A percentile compares a stretch with the other conserved stretches of the same genome.
These are phyloP conservation scores for Plestiodon gilberti DNA, from an alignment of 2,113 vertebrate genomes.

Conservation along the genomic window DNA sequence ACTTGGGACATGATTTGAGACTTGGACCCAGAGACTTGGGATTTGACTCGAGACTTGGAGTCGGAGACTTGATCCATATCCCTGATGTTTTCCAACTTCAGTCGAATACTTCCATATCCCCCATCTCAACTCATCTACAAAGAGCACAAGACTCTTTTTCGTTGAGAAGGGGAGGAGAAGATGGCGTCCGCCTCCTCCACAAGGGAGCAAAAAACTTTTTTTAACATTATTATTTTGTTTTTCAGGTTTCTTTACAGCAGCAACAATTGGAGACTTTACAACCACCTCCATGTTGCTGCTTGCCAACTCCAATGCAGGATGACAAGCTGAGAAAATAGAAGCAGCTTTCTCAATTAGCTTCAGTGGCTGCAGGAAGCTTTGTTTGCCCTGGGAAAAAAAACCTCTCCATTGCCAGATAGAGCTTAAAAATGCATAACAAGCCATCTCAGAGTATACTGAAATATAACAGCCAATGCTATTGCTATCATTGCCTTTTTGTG, in stretches of 20 bases:
- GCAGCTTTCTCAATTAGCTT: slow-evolving; percentile 4
- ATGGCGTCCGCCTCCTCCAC: not conserved
- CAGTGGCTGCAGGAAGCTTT: not conserved
- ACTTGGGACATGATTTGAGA: no score
- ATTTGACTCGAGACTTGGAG: no score
- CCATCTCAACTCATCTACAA: not conserved
- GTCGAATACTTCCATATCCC: not conserved
- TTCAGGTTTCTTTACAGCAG: not conserved
- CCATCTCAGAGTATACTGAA: not conserved
- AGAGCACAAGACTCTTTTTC: not conserved
- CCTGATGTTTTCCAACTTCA: not conserved
- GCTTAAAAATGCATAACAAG: not conserved
- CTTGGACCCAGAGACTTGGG: no score
- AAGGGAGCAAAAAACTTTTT: not conserved
- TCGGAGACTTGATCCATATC: no score
- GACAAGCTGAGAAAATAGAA: slow-evolving; percentile 18
- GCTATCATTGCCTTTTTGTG: not conserved
- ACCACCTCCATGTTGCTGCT: slow-evolving; percentile 5
- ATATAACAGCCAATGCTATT: not conserved
- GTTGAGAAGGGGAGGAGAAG: not conserved
- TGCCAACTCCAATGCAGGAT: not conserved
- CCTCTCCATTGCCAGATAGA: not conserved
- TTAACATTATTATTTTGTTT: not conserved
- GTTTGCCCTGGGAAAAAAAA: not conserved
- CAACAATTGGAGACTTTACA: not conserved